Conservation (phyloP, 2,888 invertebrate genomes). For the Drosophila aldrichi region DNA sequence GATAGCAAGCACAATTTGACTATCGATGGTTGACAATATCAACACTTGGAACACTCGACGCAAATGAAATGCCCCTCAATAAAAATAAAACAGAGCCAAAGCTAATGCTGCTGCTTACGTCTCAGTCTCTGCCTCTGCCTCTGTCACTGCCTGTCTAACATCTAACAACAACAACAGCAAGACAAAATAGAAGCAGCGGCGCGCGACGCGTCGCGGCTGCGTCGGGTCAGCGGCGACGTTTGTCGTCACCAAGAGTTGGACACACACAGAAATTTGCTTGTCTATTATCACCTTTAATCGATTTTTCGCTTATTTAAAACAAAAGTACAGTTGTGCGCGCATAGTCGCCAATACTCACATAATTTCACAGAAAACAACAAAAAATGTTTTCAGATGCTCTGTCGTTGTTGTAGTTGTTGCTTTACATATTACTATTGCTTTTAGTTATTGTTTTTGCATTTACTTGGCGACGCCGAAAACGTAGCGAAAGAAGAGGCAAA, state of each 20-base stretch:
- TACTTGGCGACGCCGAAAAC: constrained; percentile 66
- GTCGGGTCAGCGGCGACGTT: constrained; percentile 59
- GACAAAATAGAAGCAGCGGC: constrained; percentile 2
- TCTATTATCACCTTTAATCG: constrained; percentile 83
- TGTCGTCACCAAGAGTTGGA: constrained; percentile 70
- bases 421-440: constrained; percentile 76
- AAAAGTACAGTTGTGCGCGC: constrained; percentile 79
- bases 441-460: constrained; percentile 82
- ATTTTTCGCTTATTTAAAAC: constrained; percentile 82
- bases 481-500: constrained; percentile 53
- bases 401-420: constrained; percentile 38
- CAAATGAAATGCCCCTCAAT: constrained; percentile 1
- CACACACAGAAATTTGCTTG: constrained; percentile 78
- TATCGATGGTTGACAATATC: constrained; percentile 27
- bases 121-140: constrained; percentile 1
- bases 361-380: background rate
- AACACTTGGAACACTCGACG: constrained; percentile 28
- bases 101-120: constrained; percentile 6
- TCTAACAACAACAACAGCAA: constrained; percentile 16
- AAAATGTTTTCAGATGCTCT: constrained; percentile 60
- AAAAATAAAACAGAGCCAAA: constrained; percentile 33
- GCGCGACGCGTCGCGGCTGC: constrained; percentile 25
- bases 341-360: constrained; percentile 25
- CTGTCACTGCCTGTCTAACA: constrained; percentile 9
- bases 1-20: constrained; percentile 29